These are phyloP conservation scores for Erebia epiphron DNA, from an alignment of 2,888 invertebrate species.

Conservation along the genomic window DNA sequence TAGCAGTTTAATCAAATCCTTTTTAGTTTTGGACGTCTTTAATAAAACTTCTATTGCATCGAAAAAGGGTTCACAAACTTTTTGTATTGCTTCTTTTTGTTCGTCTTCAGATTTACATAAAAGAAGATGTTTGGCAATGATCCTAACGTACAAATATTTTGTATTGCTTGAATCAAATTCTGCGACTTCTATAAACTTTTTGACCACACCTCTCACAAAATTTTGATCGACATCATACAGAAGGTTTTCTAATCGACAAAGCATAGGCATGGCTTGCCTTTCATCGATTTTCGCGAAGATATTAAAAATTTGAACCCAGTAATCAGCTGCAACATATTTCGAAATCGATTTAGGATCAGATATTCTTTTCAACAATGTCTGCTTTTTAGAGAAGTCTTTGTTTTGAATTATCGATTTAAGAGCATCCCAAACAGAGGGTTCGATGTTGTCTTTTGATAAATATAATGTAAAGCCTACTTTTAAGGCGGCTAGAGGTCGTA, in stretches of 20 bases:
- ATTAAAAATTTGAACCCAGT: conserved; percentile 50
- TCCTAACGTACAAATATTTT: conserved; percentile 45
- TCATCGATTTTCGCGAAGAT: conserved; percentile 41
- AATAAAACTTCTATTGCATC: conserved; percentile 44
- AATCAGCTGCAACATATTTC: conserved; percentile 50
- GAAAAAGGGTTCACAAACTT: conserved; percentile 49
- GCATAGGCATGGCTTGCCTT: conserved; percentile 39
- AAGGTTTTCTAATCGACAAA: conserved; percentile 48
- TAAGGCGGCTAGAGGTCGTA: conserved; percentile 51
- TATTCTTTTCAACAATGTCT: conserved; percentile 32
- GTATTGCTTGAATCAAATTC: neutral
- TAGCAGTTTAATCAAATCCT: conserved; percentile 37
- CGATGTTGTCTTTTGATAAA: conserved; percentile 39
- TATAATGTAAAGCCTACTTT: conserved; percentile 50
- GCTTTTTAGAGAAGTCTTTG: conserved; percentile 41
- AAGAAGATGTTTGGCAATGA: conserved; percentile 56
- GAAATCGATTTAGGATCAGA: conserved; percentile 47
- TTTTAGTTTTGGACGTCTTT: conserved; percentile 25
- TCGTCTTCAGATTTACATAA: conserved; percentile 48
- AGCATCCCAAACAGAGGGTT: conserved; percentile 52
- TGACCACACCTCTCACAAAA: conserved; percentile 44
- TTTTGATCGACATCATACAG: conserved; percentile 46
- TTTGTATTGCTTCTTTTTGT: conserved; percentile 46
- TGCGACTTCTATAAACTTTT: conserved; percentile 37
- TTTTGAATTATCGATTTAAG: conserved; percentile 50